These are phyloP conservation scores for Grammomys dolichurus DNA, from an alignment of 2,113 vertebrate species.

Conservation along the genomic window DNA sequence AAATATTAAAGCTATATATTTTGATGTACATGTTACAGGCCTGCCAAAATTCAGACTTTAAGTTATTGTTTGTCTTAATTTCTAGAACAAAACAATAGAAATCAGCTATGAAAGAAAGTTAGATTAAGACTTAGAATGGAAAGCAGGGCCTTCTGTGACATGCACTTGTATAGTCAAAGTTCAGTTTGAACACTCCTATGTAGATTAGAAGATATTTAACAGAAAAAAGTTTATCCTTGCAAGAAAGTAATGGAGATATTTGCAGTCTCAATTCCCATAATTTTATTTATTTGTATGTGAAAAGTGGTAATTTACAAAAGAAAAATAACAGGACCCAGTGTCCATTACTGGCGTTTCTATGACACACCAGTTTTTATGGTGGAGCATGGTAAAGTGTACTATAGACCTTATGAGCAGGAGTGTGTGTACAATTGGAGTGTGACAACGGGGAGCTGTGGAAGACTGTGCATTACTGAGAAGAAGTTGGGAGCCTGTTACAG, in stretches of 20 bases:
- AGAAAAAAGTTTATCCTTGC: not conserved
- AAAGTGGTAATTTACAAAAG: not conserved
- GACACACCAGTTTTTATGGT: too few relatives aligned
- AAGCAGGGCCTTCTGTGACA: not conserved
- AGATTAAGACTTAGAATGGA: not conserved
- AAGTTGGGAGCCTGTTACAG: not conserved
- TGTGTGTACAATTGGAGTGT: too few relatives aligned
- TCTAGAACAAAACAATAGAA: not conserved
- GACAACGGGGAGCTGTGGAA: too few relatives aligned
- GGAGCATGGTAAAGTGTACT: not conserved
- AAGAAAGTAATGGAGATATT: not conserved
- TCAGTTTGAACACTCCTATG: not conserved
- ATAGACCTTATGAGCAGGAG: not conserved
- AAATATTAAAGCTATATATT: not conserved
- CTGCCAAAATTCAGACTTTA: not conserved
- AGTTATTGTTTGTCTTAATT: not conserved
- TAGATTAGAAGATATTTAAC: not conserved
- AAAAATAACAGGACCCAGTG: not conserved
- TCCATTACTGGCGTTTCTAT: not conserved
- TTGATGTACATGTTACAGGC: not conserved
- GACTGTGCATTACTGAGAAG: fast-evolving
- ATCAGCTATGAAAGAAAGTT: not conserved
- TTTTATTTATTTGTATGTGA: not conserved
- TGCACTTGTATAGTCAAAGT: not conserved
- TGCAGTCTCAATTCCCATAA: not conserved